Conservation (phyloP, 2,888 invertebrate genomes). For the Lacanobia oleracea region DNA sequence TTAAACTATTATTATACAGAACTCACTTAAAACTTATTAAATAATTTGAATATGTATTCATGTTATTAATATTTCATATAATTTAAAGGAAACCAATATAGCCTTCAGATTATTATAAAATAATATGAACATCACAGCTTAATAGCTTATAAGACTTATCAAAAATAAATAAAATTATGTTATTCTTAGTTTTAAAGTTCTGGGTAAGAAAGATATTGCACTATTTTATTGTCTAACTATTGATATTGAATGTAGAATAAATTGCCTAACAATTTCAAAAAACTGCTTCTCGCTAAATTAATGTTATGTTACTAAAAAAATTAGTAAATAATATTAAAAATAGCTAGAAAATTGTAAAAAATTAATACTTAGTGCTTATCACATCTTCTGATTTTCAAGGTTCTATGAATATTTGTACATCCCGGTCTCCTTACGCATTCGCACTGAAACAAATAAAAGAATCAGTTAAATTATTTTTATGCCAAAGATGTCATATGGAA, state of each 20-base stretch:
- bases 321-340: constrained; percentile 34
- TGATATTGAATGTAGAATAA: constrained; percentile 54
- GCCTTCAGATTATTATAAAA: constrained; percentile 60
- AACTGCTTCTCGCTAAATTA: constrained; percentile 51
- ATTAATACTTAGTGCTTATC: constrained; percentile 44
- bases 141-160: constrained; percentile 50
- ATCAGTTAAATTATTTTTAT: constrained; percentile 22
- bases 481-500: background rate
- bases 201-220: constrained; percentile 71
- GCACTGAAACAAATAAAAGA: constrained; percentile 82
- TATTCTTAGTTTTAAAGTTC: constrained; percentile 58
- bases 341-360: constrained; percentile 30
- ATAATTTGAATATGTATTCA: constrained; percentile 55
- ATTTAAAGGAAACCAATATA: constrained; percentile 64
- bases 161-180: constrained; percentile 69
- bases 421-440: constrained; percentile 88
- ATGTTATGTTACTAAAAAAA: constrained; percentile 36
- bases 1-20: constrained; percentile 53
- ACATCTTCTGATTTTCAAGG: constrained; percentile 30
- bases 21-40: constrained; percentile 43
- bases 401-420: constrained; percentile 87
- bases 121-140: constrained; percentile 64
- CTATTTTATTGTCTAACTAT: constrained; percentile 65
- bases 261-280: constrained; percentile 50
- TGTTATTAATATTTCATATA: constrained; percentile 51